phyloP scores from a whole-genome alignment of 2,797 vertebrate genomes.

The Sebastes trivittatus region DNA sequence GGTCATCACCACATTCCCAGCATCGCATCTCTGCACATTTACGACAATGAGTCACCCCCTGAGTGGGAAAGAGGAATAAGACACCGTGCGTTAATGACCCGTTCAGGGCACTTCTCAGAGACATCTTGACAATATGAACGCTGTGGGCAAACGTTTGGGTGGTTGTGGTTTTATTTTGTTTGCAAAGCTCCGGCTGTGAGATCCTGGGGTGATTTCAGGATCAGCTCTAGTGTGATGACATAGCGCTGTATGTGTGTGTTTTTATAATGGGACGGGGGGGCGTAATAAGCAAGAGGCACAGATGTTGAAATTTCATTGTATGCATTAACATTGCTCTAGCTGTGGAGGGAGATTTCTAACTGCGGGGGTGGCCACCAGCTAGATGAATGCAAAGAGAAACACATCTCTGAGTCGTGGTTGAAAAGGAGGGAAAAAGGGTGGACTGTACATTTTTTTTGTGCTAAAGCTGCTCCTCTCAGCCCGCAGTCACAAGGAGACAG shows the following conservation, averaged over 20 bases:
- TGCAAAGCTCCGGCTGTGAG: neutral
- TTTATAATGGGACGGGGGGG: no score
- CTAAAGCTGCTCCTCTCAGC: slow-evolving; percentile 68
- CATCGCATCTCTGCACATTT: slow-evolving; percentile 29
- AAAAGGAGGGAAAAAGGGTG: slow-evolving; percentile 1
- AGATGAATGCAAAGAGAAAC: neutral
- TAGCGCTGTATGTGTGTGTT: neutral
- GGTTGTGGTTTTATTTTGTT: slow-evolving; percentile 16
- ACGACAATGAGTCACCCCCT: slow-evolving; percentile 52
- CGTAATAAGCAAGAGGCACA: neutral
- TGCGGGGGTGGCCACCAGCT: neutral
- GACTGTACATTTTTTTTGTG: slow-evolving; percentile 67
- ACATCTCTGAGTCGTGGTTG: neutral
- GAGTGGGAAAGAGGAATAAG: slow-evolving; percentile 38
- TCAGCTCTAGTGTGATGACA: neutral
- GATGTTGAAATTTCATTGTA: neutral
- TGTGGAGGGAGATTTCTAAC: neutral
- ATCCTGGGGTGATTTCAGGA: neutral
- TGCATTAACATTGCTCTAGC: neutral
- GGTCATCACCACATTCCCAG: slow-evolving; percentile 61
- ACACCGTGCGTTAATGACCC: slow-evolving; percentile 33
- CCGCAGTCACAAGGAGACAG: slow-evolving; percentile 79
- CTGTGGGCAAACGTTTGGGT: neutral
- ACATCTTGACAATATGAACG: neutral
- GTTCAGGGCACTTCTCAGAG: neutral